phyloP scores from a whole-genome alignment of 2,113 vertebrate genomes.

The Pithys albifrons region DNA sequence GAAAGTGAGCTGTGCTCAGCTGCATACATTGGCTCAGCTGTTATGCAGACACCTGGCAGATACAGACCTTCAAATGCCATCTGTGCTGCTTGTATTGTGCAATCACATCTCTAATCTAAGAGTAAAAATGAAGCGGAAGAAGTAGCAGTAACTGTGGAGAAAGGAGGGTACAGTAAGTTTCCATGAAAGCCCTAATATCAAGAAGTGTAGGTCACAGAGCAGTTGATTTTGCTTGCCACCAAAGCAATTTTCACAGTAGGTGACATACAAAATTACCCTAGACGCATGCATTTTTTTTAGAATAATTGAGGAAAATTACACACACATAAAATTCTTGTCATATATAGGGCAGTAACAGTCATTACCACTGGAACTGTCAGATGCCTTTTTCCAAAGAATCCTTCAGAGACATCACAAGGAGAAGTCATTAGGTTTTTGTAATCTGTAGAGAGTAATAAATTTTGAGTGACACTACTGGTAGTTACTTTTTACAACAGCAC shows the following conservation, averaged over 20 bases:
- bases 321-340: not conserved
- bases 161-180: conserved; percentile 39
- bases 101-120: conserved; percentile 36
- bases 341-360: not conserved
- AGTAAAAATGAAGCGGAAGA: conserved; percentile 35
- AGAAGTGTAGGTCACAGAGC: not conserved
- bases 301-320: conserved; percentile 38
- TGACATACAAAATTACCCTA: conserved; percentile 48
- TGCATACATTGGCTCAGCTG: conserved; percentile 41
- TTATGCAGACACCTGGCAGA: conserved; percentile 46
- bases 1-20: conserved; percentile 46
- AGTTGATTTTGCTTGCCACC: conserved; percentile 55
- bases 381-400: conserved; percentile 12
- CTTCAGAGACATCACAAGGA: not conserved
- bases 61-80: conserved; percentile 50
- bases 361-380: conserved; percentile 9
- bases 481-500: not conserved
- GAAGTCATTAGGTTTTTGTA: not conserved
- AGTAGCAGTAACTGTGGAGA: conserved; percentile 26
- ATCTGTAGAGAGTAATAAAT: conserved; percentile 2
- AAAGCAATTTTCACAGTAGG: conserved; percentile 53
- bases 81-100: conserved; percentile 46
- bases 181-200: conserved; percentile 27
- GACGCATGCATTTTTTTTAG: conserved; percentile 31
- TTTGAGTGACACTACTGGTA: not conserved